Evolutionary conservation across 2,888 invertebrate genomes (phyloP), one percentile per base, ranked within the genome.

Genomic region (Drosophila leonis): DNA sequence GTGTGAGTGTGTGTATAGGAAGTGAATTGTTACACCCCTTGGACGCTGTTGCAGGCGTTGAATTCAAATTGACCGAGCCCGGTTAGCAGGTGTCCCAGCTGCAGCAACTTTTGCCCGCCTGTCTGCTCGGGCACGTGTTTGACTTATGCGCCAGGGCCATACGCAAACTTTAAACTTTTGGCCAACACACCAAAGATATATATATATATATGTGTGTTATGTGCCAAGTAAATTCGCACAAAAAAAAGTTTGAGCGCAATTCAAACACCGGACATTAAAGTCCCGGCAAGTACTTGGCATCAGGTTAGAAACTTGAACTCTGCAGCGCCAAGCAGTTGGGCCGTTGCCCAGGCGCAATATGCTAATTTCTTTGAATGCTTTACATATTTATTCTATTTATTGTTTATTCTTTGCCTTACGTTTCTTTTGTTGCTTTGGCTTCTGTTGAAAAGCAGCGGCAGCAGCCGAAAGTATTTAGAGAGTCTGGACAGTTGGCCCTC

Each of bases 311-410:
- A 72, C 62, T 65, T 71, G 61, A 62, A 57, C 61, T 20, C 46
- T 15, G 44, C 15, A 18, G 6, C 37, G 20, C 20, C 12, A 12
- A 4, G 35, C 18, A 27, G 44, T 44, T 27, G 44, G 44, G 29
- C 10, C 10, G 15, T 42, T 24, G 44, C 66, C 62, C 46, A 20
- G 31, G 67, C 65, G 66, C 82, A 85, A 87, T 85, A 85, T 85
- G 87, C 87, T 89, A 85, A 85, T 85, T 87, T 87, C 72, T 63
- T 46, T 54, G 75, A 73, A 79, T 86, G 57, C 80, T 65, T 80
- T 80, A 78, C 89, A 83, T 86, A 83, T 88, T 84, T 84, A 88
- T 88, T 80, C 78, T 86, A 86, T 84, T 84, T 84, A 86, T 88
- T 83, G 76, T 86, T 84, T 78, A 63, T 79, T 82, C 65, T 54